Evolutionary conservation across 1,140 invertebrate species (phyloP), one percentile per base, ranked within the genome.

Genomic region (Drosophila asahinai): DNA sequence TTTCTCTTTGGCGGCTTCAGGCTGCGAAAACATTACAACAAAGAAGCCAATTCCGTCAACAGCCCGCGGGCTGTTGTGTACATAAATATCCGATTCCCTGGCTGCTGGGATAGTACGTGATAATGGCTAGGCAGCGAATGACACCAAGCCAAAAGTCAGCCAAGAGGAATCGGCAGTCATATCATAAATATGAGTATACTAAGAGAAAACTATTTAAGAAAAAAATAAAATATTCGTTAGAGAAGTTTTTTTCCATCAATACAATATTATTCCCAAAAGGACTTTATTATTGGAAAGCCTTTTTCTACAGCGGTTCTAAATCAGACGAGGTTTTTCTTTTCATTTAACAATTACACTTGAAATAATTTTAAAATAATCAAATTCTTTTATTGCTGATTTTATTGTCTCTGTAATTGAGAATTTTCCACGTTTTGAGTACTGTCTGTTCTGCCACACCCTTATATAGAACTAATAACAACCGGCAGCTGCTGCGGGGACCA

Each of bases 51-150:
- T 90, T 90, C 75, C 74, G 70, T 68, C 70, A 71, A 64, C 65
- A 65, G 86, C 60, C 68, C 60, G 82, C 70, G 68, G 80, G 48
- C 45, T 70, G 51, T 65, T 52, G 59, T 62, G 68, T 70, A 66
- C 42, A 66, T 54, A 76, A 66, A 61, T 68, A 74, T 38, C 61
- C 71, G 40, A 61, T 45, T 58, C 49, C 48, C 27, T 64, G 38
- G 71, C 49, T 80, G 59, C 54, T 66, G 72, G 74, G 66, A 79
- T 55, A 59, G 81, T 86, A 90, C 86, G 86, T 90, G 86, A 87
- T 90, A 90, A 90, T 90, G 86, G 86, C 75, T 90, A 36, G 3
- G 79, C 67, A 82, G 86, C 67, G 76, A 90, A 86, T 90, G 86
- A 86, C 86, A 90, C 86, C 81, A 67, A 62, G 75, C 70, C 78